These are phyloP conservation scores for Gorilla gorilla DNA, from an alignment of 2,113 vertebrate species.

Conservation along the genomic window DNA sequence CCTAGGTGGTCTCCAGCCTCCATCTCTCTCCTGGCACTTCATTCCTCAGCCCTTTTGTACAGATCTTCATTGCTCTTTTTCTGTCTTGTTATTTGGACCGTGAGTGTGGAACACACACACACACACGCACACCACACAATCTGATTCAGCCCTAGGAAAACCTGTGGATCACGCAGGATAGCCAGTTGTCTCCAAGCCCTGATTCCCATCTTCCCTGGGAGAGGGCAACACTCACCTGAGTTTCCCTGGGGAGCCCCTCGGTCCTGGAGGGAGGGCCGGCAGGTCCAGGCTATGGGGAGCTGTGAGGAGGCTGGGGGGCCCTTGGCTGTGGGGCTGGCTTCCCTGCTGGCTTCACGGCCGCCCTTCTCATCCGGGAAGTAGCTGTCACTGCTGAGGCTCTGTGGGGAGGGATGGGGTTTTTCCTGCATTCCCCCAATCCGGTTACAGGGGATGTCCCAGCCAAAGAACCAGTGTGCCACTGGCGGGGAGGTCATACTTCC, in stretches of 20 bases:
- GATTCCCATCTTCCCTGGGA: not conserved
- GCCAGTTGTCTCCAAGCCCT: not conserved
- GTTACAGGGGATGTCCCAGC: constrained; percentile 61
- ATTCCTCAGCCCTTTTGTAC: not conserved
- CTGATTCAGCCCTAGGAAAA: not conserved
- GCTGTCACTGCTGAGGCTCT: constrained; percentile 73
- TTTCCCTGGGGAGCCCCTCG: not conserved
- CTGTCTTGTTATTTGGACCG: not conserved
- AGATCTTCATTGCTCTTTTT: not conserved
- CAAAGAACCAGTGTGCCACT: not conserved
- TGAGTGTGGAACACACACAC: not conserved
- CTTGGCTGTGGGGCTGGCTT: not conserved
- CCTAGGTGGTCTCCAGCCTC: not conserved
- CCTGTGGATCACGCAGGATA: not conserved
- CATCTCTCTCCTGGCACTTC: not conserved
- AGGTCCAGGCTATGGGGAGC: not conserved
- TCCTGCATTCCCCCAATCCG: constrained; percentile 67
- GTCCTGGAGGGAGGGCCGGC: not conserved
- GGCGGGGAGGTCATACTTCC: constrained; percentile 32
- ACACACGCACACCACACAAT: not conserved
- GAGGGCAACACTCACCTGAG: constrained; percentile 37
- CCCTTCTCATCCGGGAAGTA: constrained; percentile 79
- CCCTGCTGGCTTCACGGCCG: not conserved
- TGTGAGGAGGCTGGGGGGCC: not conserved
- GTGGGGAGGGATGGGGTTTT: constrained; percentile 56